Base-by-base conservation (phyloP, 2,113 vertebrate genomes). In the Mastomys coucha region DNA sequence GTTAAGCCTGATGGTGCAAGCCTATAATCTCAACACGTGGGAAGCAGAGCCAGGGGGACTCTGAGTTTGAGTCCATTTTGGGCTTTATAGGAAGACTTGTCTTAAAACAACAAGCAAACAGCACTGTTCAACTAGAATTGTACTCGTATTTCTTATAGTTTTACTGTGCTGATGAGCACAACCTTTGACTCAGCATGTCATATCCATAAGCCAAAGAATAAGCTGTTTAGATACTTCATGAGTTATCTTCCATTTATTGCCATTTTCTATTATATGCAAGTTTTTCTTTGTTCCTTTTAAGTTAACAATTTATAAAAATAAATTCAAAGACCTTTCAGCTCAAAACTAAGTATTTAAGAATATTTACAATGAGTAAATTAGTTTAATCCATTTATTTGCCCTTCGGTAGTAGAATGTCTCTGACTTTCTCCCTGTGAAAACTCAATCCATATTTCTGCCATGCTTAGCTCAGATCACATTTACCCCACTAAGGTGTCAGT, bases 271-370 rank as follows among this genome's bases (percentile, higher is more conserved):
- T 51, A 92, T 86, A 58, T 86, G 31, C 14, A 86, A 26, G 8
- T 88, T 77, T 88, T 88, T 63, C 51, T 88, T 91, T 58, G 39
- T 91, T n/a, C 12, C 9, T 39, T 93, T 89, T 89, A 67, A 75
- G 45, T 88, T 76, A 75, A 39, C 24, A 8, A 80, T 75, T 91
- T 91, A 56, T 90, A 89, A 45, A 56, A 73, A 76, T 33, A 73
- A 33, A 45, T 56, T 19, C 36, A 51, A 90, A 80, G 36, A 70
- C 33, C 12, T 92, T 91, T 82, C 67, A 91, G 53, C 33, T 86
- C 28, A 89, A 89, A 93, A 91, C 88, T 85, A 67, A 53, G 69
- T 89, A 77, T 72, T 97, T 88, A 42, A 77, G 88, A 94, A 53
- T 87, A 93, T 19, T 12, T 31, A 77, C n/a, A 92, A 58, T 91